Conservation (phyloP, 2,113 vertebrate genomes). For the Periophthalmodon schlosseri region DNA sequence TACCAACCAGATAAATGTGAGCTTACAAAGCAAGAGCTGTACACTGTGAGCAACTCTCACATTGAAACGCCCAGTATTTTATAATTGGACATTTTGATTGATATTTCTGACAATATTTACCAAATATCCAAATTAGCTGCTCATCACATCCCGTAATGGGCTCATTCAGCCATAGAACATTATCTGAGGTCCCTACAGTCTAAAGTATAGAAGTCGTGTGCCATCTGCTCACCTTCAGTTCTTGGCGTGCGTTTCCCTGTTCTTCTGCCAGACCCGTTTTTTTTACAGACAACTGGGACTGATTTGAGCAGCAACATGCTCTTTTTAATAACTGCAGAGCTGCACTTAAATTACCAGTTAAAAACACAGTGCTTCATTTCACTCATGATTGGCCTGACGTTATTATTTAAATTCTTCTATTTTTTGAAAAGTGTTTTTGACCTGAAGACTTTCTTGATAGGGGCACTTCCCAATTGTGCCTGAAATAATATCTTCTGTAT, state of each 20-base stretch:
- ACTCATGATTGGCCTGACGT: neutral
- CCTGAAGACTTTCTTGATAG: neutral
- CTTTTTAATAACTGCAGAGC: slow-evolving; percentile 27
- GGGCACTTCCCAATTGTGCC: neutral
- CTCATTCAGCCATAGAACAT: slow-evolving; percentile 50
- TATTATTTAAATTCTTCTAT: neutral
- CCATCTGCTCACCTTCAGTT: slow-evolving; percentile 63
- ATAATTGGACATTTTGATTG: neutral
- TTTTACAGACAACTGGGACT: slow-evolving; percentile 32
- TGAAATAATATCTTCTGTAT: too few species aligned
- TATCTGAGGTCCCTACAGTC: slow-evolving; percentile 56
- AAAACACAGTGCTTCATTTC: slow-evolving; percentile 20
- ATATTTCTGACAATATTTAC: slow-evolving; percentile 33
- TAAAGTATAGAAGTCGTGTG: slow-evolving; percentile 39
- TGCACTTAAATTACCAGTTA: slow-evolving; percentile 27
- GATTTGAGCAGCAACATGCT: slow-evolving; percentile 39
- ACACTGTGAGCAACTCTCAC: neutral
- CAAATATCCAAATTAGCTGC: slow-evolving; percentile 32
- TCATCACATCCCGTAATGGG: slow-evolving; percentile 42
- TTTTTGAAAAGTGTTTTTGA: neutral
- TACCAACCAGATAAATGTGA: too few species aligned
- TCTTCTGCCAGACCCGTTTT: slow-evolving; percentile 54
- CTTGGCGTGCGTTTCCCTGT: slow-evolving; percentile 47
- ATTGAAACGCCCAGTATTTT: neutral
- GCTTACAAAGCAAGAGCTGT: too few species aligned